Evolutionary conservation across 2,888 invertebrate species (phyloP).

Genomic region (Dasysyrphus albostriatus): DNA sequence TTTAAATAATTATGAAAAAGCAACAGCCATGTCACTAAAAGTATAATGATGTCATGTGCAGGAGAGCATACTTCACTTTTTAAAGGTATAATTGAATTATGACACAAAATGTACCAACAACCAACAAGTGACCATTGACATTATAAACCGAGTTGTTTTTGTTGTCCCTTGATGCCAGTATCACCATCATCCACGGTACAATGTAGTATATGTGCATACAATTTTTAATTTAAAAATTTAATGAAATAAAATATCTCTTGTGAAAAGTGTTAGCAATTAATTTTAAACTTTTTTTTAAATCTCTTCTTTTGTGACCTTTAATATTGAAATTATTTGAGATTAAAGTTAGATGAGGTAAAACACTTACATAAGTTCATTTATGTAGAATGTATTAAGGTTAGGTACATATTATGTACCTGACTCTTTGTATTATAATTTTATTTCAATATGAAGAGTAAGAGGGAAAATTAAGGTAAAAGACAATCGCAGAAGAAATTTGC

Average conservation of each 20-base stretch:
- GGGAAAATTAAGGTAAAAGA: too few species aligned
- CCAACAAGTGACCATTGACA: slow-evolving; percentile 11
- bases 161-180: not conserved
- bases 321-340: too few species aligned
- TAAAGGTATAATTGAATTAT: slow-evolving; percentile 23
- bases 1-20: slow-evolving; percentile 19
- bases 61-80: slow-evolving; percentile 9
- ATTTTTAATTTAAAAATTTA: not conserved
- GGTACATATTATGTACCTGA: too few species aligned
- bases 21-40: not conserved
- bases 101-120: not conserved
- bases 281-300: not conserved
- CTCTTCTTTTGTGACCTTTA: too few species aligned
- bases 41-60: slow-evolving; percentile 12
- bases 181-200: not conserved
- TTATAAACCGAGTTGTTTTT: not conserved
- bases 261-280: not conserved
- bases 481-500: too few species aligned
- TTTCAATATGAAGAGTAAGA: too few species aligned
- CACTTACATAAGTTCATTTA: too few species aligned
- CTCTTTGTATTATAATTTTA: too few species aligned
- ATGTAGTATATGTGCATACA: not conserved
- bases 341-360: too few species aligned
- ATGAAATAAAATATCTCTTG: not conserved
- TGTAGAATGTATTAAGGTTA: too few species aligned